Percentiles rank a stretch among this genome's conserved stretches.
Conservation (phyloP, 1,140 invertebrate genomes). For the Mactra quadrangularis region DNA sequence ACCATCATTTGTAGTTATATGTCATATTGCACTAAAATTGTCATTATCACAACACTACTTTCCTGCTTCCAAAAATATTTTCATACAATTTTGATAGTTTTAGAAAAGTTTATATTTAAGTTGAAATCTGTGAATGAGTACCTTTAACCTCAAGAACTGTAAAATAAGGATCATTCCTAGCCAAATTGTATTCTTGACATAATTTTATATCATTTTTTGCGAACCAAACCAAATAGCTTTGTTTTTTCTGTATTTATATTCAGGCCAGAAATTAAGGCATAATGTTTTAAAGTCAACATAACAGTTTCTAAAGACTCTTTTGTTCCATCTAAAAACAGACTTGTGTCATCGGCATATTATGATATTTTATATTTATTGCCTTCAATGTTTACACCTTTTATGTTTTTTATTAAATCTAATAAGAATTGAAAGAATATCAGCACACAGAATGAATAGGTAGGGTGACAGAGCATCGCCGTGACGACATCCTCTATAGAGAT, state of each 20-base stretch:
- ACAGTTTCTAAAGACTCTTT: not conserved
- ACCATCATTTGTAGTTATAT: not conserved
- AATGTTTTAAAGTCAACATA: not conserved
- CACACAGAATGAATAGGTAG: constrained; percentile 44
- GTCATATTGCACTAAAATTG: no score
- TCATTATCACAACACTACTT: no score
- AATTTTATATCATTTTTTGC: not conserved
- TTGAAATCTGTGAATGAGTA: no score
- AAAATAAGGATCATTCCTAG: not conserved
- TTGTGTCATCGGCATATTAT: no score
- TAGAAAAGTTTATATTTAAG: no score
- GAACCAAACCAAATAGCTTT: constrained; percentile 10
- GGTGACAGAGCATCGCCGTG: constrained; percentile 16
- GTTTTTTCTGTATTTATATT: not conserved
- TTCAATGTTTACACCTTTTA: constrained; percentile 11
- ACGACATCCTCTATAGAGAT: constrained; percentile 9
- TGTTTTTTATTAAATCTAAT: not conserved
- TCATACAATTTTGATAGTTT: no score
- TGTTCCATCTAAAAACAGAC: constrained; percentile 1
- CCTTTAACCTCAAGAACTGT: not conserved
- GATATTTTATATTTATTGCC: not conserved
- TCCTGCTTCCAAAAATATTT: no score
- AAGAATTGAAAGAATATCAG: no score
- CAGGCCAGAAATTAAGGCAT: no score
- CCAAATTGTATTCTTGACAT: not conserved